Conservation (phyloP, 2,888 invertebrate genomes). For the Apeira syringaria region DNA sequence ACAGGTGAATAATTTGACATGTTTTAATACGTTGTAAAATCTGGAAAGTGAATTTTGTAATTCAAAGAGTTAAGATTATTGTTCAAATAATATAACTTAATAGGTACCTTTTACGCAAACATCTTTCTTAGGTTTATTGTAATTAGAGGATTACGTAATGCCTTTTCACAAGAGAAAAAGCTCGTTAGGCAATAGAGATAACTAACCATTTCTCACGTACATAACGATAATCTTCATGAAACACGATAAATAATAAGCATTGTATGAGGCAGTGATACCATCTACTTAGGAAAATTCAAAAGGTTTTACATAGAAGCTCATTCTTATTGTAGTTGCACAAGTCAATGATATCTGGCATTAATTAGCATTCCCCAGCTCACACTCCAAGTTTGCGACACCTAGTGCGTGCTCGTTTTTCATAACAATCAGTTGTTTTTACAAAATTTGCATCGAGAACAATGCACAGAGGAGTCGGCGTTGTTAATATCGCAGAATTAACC, state of each 20-base stretch:
- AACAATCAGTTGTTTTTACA: conserved; percentile 74
- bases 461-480: conserved; percentile 57
- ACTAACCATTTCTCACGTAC: conserved; percentile 19
- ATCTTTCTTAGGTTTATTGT: too few relatives aligned
- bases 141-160: background rate
- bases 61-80: too few relatives aligned
- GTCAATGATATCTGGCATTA: conserved; percentile 58
- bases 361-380: conserved; percentile 58
- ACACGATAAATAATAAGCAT: conserved; percentile 29
- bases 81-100: too few relatives aligned
- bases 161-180: background rate
- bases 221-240: conserved; percentile 17
- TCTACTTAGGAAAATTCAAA: conserved; percentile 28
- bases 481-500: conserved; percentile 79
- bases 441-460: conserved; percentile 76
- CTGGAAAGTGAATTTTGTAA: too few relatives aligned
- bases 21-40: too few relatives aligned
- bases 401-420: conserved; percentile 60
- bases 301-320: conserved; percentile 30
- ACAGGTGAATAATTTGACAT: too few relatives aligned
- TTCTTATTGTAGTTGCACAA: conserved; percentile 46
- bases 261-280: conserved; percentile 27
- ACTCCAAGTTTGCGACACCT: conserved; percentile 45
- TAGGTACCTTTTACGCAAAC: too few relatives aligned
- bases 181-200: background rate